Evolutionary conservation across 2,888 invertebrate genomes (phyloP), one percentile per base, ranked within the genome.

Genomic region (Epistrophe grossulariae): DNA sequence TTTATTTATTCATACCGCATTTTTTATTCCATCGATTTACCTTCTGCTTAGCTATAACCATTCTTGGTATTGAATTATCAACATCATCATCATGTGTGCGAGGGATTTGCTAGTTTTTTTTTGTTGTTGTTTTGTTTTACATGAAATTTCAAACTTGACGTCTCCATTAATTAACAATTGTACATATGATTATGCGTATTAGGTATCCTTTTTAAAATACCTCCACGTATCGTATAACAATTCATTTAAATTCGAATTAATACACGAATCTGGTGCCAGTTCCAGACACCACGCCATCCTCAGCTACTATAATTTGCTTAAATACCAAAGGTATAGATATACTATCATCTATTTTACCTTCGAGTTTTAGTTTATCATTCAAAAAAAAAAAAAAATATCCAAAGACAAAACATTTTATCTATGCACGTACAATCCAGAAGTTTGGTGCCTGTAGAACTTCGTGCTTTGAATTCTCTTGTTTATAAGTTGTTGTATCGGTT

Each of bases 371-470:
- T 68, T 35, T 73, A 48, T 62, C 59, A 68, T 48, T 57, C 15
- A 55, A 64, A 70, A n/a, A n/a, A n/a, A n/a, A n/a, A n/a, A n/a
- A n/a, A n/a, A 70, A 68, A 66, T 64, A 74, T 70, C 8, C 11
- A 13, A 57, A 57, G 55, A 31, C 62, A 71, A 62, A 79, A 71
- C 31, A 57, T 35, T 57, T 74, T 79, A 84, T 79, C 79, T 74
- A 64, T 31, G 74, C 83, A 84, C 83, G 83, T 79, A 74, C 8
- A 13, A 84, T 84, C 83, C 17, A 40, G 35, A 78, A 57, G 73
- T 78, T 78, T 73, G 66, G 68, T 79, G 62, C 60, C 78, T 68
- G 31, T 4, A 40, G 10, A 40, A 24, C 66, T 73, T 62, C 83
- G 78, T 78, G 78, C 60, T 17, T 78, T 60, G 78, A 83, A 83